These are phyloP conservation scores for Lophochroa leadbeateri DNA, from an alignment of 2,113 vertebrate genomes.

Conservation along the genomic window DNA sequence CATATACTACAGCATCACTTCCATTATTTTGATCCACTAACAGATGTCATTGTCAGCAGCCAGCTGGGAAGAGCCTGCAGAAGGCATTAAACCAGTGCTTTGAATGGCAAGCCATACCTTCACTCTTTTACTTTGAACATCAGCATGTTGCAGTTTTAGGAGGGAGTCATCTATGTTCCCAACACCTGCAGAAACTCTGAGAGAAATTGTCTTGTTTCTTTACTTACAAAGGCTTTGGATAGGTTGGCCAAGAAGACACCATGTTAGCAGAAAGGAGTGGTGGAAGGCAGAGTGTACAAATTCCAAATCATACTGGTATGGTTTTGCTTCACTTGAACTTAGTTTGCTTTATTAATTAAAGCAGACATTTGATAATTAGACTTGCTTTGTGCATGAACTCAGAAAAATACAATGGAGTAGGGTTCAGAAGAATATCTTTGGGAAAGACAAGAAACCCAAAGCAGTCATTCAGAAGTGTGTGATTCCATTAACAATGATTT, in stretches of 20 bases:
- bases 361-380: neutral
- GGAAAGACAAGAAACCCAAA: neutral
- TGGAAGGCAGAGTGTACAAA: neutral
- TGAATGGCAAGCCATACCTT: neutral
- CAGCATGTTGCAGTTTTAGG: neutral
- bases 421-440: neutral
- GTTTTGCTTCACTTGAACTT: neutral
- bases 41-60: neutral
- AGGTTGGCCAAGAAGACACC: neutral
- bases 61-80: neutral
- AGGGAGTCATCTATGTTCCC: neutral
- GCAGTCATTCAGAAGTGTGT: neutral
- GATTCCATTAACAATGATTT: neutral
- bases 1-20: neutral
- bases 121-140: neutral
- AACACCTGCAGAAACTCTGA: neutral
- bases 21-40: neutral
- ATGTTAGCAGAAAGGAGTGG: neutral
- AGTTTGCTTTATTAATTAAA: neutral
- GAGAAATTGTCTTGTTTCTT: neutral
- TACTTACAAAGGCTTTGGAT: neutral
- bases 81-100: neutral
- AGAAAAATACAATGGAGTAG: neutral
- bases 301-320: neutral
- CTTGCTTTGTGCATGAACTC: neutral